phyloP scores from a whole-genome alignment of 2,113 vertebrate genomes.

The Solea senegalensis region DNA sequence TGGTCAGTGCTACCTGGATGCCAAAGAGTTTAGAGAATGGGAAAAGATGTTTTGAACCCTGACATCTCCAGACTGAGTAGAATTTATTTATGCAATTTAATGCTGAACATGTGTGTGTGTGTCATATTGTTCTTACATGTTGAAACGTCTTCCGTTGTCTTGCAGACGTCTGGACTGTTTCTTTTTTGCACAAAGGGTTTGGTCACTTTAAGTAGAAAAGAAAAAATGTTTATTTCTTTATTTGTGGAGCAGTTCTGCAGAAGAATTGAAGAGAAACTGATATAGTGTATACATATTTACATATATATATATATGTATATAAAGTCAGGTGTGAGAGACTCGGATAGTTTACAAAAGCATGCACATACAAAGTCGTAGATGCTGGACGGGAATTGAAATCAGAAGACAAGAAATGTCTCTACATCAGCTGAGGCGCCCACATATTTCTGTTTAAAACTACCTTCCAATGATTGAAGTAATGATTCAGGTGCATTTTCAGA shows the following conservation, averaged over 20 bases:
- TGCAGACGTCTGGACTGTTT: slow-evolving; percentile 28
- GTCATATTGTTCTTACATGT: neutral
- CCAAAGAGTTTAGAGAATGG: slow-evolving; percentile 77
- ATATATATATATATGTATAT: neutral
- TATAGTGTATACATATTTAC: neutral
- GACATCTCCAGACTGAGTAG: slow-evolving; percentile 40
- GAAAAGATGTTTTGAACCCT: slow-evolving; percentile 46
- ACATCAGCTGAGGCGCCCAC: too few relatives aligned
- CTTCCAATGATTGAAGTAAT: too few relatives aligned
- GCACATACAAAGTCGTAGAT: too few relatives aligned
- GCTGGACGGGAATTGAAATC: too few relatives aligned
- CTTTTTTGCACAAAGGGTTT: slow-evolving; percentile 54
- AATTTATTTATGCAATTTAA: slow-evolving; percentile 64
- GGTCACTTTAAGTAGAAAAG: slow-evolving; percentile 18
- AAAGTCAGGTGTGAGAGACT: neutral
- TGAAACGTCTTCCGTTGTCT: slow-evolving; percentile 49
- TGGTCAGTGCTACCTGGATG: slow-evolving; percentile 67
- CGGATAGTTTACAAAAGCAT: too few relatives aligned
- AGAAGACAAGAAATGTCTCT: too few relatives aligned
- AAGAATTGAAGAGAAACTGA: neutral
- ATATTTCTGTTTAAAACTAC: too few relatives aligned
- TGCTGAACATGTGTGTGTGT: too few relatives aligned
- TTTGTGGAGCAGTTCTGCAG: slow-evolving; percentile 36
- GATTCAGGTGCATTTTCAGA: too few relatives aligned
- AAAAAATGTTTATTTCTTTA: slow-evolving; percentile 21